A percentile compares a stretch with the other conserved stretches of the same genome.
phyloP scores from a whole-genome alignment of 1,140 invertebrate species.

The Camponotus vicinus region DNA sequence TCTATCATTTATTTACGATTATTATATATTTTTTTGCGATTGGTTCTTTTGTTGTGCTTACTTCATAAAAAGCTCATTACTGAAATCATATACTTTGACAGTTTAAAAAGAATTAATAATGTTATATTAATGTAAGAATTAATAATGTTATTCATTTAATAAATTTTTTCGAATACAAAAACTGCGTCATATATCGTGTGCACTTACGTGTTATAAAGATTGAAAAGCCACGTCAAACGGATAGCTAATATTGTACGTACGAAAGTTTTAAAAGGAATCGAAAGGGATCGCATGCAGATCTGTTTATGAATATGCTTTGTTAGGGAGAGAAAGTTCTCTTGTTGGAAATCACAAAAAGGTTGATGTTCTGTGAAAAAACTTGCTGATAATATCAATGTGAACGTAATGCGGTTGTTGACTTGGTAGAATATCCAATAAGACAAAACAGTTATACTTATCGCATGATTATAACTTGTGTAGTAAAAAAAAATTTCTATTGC shows the following conservation, averaged over 20 bases:
- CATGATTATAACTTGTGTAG: not conserved
- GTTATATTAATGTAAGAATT: too few species aligned
- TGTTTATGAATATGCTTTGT: not conserved
- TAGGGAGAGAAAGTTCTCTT: not conserved
- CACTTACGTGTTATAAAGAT: not conserved
- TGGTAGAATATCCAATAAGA: too few species aligned
- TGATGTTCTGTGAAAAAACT: not conserved
- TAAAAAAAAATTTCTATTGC: too few species aligned
- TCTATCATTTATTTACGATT: too few species aligned
- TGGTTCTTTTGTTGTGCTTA: too few species aligned
- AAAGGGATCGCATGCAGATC: not conserved
- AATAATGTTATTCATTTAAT: too few species aligned
- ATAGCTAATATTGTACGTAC: not conserved
- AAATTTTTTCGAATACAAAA: not conserved
- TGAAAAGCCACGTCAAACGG: slow-evolving; percentile 9
- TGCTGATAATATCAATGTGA: not conserved
- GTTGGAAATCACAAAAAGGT: not conserved
- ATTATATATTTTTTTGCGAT: too few species aligned
- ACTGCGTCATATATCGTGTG: not conserved
- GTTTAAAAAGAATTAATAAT: too few species aligned
- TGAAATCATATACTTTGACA: too few species aligned
- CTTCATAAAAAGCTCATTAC: too few species aligned
- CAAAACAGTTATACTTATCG: too few species aligned
- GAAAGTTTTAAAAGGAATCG: slow-evolving; percentile 3
- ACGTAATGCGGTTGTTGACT: not conserved